Conservation (phyloP, 2,113 vertebrate genomes). For the Cheilinus undulatus region DNA sequence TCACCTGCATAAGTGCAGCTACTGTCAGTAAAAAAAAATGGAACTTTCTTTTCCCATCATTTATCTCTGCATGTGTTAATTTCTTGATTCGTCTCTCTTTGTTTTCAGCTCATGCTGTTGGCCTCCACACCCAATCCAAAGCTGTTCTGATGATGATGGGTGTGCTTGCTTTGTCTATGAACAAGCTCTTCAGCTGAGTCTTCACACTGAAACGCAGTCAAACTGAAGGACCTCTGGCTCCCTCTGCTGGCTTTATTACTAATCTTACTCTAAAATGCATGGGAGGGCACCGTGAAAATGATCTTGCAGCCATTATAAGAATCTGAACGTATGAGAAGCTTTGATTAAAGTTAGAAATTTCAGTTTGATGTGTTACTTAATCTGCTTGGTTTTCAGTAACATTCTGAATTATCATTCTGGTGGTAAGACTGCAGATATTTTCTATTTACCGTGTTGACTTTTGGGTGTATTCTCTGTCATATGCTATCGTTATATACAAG, state of each 20-base stretch:
- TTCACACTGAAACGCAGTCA: background rate
- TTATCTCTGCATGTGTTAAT: background rate
- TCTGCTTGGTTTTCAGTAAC: background rate
- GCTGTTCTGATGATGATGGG: conserved; percentile 39
- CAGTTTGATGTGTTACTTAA: no score
- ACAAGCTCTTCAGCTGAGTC: conserved; percentile 52
- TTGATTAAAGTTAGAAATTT: background rate
- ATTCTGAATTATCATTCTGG: background rate
- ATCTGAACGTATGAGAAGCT: background rate
- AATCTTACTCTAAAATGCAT: background rate
- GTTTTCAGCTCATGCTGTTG: conserved; percentile 46
- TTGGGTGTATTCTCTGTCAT: background rate
- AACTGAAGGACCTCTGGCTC: conserved; percentile 16
- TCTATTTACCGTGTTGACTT: background rate
- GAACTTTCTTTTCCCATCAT: background rate
- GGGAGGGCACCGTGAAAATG: background rate
- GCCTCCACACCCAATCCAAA: conserved; percentile 19
- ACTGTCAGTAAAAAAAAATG: no score
- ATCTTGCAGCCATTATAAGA: background rate
- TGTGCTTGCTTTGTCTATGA: conserved; percentile 43
- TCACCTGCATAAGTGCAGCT: no score
- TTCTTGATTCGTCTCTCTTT: background rate
- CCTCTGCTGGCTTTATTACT: background rate
- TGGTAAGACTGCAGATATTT: background rate
- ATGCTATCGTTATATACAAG: background rate